Evolutionary conservation across 2,888 invertebrate genomes (phyloP), one percentile per base, ranked within the genome.

Genomic region (Cheilosia vernalis): DNA sequence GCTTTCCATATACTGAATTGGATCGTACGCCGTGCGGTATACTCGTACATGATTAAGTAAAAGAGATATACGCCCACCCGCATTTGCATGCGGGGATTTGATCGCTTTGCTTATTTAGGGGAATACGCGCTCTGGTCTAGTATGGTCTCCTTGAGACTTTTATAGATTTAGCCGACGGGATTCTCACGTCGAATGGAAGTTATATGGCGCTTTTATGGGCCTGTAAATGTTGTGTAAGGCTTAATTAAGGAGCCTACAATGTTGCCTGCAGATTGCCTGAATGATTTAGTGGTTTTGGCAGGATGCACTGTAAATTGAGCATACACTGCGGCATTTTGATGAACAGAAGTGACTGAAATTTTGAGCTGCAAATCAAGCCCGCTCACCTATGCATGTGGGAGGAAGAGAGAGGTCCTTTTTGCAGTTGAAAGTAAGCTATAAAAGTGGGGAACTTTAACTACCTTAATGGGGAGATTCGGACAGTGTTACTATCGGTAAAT

Each of bases 1-100:
- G 74, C 60, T 80, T 83, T 78, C 63, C 83, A 78, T 84, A 73
- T 84, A 40, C 13, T 30, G 63, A 69, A 73, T 69, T 69, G 81
- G 69, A 73, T 69, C 24, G 37, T n/a, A 2, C 53, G 13, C 42
- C n/a, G 51, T 61, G 74, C 67, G 42, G 63, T 44, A 37, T 37
- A n/a, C n/a, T n/a, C n/a, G n/a, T n/a, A 56, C 51, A 49, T 58
- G 70, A 76, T 76, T 81, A 63, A 53, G 42, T 42, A 37, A 58
- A 58, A 51, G 44, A 70, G 63, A 70, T 70, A 47, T 64, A 77
- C 81, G 81, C 81, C 81, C 77, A 82, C 81, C 61, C 47, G 13
- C 66, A 51, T 44, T 17, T 24, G 37, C 19, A 30, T 53, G n/a
- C 37, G 37, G 37, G 55, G 17, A 44, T 44, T 13, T 42, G 49